Conservation (phyloP, 2,888 invertebrate genomes). For the Hydrotaea diabolus region DNA sequence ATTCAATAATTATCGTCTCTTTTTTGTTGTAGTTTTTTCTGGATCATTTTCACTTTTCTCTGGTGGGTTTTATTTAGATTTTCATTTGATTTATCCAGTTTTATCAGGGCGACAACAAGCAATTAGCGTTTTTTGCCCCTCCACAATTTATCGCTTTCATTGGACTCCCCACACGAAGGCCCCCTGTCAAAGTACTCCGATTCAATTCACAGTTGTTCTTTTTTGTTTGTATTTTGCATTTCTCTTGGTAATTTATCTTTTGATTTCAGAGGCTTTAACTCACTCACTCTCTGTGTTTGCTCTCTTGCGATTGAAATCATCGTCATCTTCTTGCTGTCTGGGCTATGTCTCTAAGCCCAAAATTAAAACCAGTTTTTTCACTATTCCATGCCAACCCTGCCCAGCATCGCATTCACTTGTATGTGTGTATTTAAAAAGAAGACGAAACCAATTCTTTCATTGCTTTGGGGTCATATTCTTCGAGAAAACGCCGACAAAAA, state of each 20-base stretch:
- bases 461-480: background rate
- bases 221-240: background rate
- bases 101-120: too few relatives aligned
- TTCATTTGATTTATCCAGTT: conserved; percentile 39
- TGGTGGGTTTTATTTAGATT: conserved; percentile 32
- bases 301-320: background rate
- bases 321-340: background rate
- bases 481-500: background rate
- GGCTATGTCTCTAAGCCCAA: conserved; percentile 12
- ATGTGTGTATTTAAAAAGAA: background rate
- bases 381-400: background rate
- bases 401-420: background rate
- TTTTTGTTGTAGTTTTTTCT: background rate
- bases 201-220: background rate
- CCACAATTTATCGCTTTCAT: too few relatives aligned
- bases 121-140: too few relatives aligned
- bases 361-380: conserved; percentile 66
- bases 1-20: background rate
- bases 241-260: conserved; percentile 23
- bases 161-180: background rate
- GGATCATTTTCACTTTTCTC: background rate
- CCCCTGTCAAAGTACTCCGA: background rate
- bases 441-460: conserved; percentile 18
- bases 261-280: too few relatives aligned
- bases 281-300: background rate